Percentiles rank a stretch among this genome's conserved stretches.
These are phyloP conservation scores for Tragulus kanchil DNA, from an alignment of 2,113 vertebrate species.

Conservation along the genomic window DNA sequence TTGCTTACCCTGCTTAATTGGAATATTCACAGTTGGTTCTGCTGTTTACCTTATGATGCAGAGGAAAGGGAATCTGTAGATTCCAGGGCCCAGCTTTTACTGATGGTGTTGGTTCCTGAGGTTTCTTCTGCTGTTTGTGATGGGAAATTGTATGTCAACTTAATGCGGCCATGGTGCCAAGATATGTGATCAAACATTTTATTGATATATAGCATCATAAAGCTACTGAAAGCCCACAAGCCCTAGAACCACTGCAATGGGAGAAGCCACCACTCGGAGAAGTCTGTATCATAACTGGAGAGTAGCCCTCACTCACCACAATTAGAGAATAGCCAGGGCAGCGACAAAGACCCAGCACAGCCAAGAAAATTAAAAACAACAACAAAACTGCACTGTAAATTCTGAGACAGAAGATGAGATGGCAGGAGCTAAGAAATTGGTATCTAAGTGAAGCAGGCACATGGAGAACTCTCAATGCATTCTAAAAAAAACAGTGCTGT, in stretches of 20 bases:
- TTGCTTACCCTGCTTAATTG: not conserved
- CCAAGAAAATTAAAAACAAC: not conserved
- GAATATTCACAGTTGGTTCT: not conserved
- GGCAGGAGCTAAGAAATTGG: not conserved
- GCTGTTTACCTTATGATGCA: not conserved
- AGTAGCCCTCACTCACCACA: not conserved
- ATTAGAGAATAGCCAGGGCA: not conserved
- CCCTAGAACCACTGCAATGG: not conserved
- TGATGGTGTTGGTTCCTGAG: not conserved
- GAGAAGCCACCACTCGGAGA: not conserved
- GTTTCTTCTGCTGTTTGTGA: not conserved
- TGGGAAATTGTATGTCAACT: not conserved
- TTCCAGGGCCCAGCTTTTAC: not conserved
- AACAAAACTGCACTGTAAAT: not conserved
- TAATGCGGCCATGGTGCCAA: not conserved
- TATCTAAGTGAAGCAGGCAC: not conserved
- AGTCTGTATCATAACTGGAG: not conserved
- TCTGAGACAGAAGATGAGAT: not conserved
- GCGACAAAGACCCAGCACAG: not conserved
- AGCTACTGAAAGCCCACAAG: not conserved
- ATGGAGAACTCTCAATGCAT: not conserved
- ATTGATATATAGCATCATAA: not conserved
- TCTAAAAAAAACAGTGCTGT: not conserved
- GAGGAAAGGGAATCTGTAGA: not conserved
- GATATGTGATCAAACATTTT: not conserved